These are phyloP conservation scores for Lithophane socia DNA, from an alignment of 2,888 invertebrate genomes.

Conservation along the genomic window DNA sequence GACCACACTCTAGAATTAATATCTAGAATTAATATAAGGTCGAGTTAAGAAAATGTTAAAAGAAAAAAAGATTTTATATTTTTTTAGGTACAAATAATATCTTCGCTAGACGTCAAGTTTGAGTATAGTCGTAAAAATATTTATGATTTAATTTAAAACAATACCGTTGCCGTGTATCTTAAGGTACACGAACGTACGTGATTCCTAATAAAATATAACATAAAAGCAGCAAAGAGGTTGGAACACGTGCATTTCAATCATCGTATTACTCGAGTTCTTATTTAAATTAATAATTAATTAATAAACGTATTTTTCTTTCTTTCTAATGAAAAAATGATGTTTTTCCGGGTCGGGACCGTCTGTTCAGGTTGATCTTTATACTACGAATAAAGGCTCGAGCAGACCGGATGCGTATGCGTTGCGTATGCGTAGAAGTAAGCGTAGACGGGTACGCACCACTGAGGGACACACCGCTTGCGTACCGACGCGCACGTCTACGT, in stretches of 20 bases:
- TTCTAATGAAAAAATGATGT: too few species aligned
- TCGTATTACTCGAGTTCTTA: too few species aligned
- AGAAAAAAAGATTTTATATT: too few species aligned
- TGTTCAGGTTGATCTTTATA: not conserved
- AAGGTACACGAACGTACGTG: not conserved
- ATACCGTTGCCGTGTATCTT: not conserved
- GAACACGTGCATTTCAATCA: not conserved
- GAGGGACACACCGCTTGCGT: too few species aligned
- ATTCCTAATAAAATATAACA: not conserved
- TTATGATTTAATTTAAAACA: constrained; percentile 4
- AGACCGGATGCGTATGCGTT: too few species aligned
- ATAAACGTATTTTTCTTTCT: too few species aligned
- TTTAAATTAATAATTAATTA: too few species aligned
- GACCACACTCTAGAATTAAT: not conserved
- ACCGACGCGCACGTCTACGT: too few species aligned
- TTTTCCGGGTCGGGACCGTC: too few species aligned
- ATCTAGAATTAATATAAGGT: too few species aligned
- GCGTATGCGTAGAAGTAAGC: too few species aligned
- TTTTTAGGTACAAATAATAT: not conserved
- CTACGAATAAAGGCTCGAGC: not conserved
- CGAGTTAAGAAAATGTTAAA: not conserved
- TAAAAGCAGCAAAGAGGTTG: not conserved
- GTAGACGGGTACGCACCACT: too few species aligned
- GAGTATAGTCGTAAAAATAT: not conserved
- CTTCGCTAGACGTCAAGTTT: not conserved